Evolutionary conservation across 2,888 invertebrate species (phyloP), one percentile per base, ranked within the genome.

Genomic region (Melanostoma mellinum): DNA sequence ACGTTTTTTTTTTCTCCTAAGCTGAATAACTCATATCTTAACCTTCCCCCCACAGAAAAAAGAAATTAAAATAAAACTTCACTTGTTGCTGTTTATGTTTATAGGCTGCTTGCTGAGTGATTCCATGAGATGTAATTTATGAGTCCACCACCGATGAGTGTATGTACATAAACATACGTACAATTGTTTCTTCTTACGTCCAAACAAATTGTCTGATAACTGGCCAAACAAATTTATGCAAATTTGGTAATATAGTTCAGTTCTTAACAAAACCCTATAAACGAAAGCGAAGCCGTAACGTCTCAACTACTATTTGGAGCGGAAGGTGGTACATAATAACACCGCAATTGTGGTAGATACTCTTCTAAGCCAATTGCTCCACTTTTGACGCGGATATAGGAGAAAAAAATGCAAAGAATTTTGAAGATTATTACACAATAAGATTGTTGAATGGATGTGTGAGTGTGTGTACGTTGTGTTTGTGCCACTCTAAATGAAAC

Each of bases 301-400:
- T 48, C 63, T 82, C 61, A 65, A 74, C 71, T 84, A 69, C 69
- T 63, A 63, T 78, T 40, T 84, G 40, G 74, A 82, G 73, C 78
- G 69, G 74, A 74, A 71, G 46, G 61, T 68, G 61, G n/a, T 81
- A 65, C 40, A 20, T 55, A 65, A 35, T 30, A 44, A 10, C n/a
- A 35, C 40, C 40, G 44, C 20, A 55, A 58, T 42, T 69, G 38
- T 52, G 8, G 8, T 30, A 4, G 42, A 56, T 71, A 44, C 44
- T 53, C 32, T 60, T 38, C 35, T 46, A 6, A 38, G 8, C 6
- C 36, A 65, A 55, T 79, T 61, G 60, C 53, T 61, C 60, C 68
- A 72, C 58, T 71, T 71, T 32, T 52, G 60, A 75, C 53, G 67
- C 81, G 76, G 76, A 81, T 77, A 35, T 72, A 65, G n/a, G 10